Conservation (phyloP, 2,888 invertebrate species). For the Trissoscelio sp. region DNA sequence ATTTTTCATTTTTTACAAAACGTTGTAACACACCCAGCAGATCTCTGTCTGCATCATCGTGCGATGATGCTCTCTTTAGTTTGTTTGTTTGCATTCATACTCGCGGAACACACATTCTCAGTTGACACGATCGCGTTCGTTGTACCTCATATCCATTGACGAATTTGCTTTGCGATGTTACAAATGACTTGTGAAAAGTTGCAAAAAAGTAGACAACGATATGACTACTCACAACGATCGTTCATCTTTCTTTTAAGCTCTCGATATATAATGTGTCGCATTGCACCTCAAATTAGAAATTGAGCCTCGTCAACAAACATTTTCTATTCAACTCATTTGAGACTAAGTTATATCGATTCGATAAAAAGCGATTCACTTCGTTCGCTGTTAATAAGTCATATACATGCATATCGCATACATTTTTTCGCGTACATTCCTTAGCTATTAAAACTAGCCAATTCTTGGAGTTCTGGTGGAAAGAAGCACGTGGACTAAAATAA, state of each 20-base stretch:
- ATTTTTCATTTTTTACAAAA: slow-evolving; percentile 63
- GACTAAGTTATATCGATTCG: no score
- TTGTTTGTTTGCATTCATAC: slow-evolving; percentile 56
- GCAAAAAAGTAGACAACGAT: slow-evolving; percentile 62
- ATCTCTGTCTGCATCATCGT: slow-evolving; percentile 1
- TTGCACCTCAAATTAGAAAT: slow-evolving; percentile 24
- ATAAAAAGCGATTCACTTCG: no score
- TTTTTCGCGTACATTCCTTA: no score
- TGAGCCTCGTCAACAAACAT: background rate
- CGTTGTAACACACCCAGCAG: slow-evolving; percentile 43
- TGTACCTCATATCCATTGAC: slow-evolving; percentile 52
- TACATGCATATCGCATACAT: no score
- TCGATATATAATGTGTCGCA: slow-evolving; percentile 10
- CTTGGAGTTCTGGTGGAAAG: no score
- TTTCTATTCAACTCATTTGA: no score
- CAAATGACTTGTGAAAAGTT: slow-evolving; percentile 65
- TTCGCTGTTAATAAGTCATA: no score
- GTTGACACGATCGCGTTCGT: slow-evolving; percentile 56
- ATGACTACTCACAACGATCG: slow-evolving; percentile 69
- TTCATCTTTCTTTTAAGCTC: slow-evolving; percentile 27
- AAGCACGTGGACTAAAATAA: no score
- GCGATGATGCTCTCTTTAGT: slow-evolving; percentile 18
- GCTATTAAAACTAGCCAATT: no score
- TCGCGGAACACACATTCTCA: slow-evolving; percentile 35
- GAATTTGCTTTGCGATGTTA: slow-evolving; percentile 52